These are phyloP conservation scores for Plutella xylostella DNA, from an alignment of 2,888 invertebrate species.

Conservation along the genomic window DNA sequence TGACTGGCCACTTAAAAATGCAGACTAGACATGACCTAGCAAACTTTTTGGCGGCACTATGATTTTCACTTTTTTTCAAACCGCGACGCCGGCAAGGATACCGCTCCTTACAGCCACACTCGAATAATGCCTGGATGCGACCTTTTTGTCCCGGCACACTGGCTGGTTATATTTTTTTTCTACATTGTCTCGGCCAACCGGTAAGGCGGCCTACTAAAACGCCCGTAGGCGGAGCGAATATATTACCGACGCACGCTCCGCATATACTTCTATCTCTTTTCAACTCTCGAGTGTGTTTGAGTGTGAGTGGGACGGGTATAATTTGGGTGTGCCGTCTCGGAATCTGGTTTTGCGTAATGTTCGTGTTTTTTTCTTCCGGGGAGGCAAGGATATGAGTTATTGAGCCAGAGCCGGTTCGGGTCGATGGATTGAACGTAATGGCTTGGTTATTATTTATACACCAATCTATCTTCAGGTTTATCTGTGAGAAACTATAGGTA, in stretches of 20 bases:
- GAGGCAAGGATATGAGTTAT: conserved; percentile 24
- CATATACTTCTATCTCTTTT: conserved; percentile 22
- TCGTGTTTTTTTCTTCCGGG: conserved; percentile 26
- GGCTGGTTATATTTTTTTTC: conserved; percentile 36
- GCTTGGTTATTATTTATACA: too few species aligned
- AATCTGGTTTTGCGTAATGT: conserved; percentile 26
- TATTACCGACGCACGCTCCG: conserved; percentile 11
- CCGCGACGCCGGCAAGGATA: conserved; percentile 33
- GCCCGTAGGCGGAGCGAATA: conserved; percentile 39
- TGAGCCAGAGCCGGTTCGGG: conserved; percentile 8
- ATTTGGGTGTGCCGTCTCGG: conserved; percentile 14
- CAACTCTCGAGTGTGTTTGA: conserved; percentile 20
- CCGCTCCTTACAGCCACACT: conserved; percentile 39
- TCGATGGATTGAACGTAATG: background rate
- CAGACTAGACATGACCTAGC: conserved; percentile 36
- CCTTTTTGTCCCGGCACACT: conserved; percentile 55
- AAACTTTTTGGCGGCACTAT: conserved; percentile 31
- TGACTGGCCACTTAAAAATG: conserved; percentile 30
- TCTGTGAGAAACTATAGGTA: too few species aligned
- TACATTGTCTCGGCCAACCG: conserved; percentile 47
- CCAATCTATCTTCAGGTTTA: too few species aligned
- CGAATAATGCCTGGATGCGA: conserved; percentile 40
- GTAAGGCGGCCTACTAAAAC: conserved; percentile 34
- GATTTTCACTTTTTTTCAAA: conserved; percentile 39
- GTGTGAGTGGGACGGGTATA: conserved; percentile 23